Evolutionary conservation across 1,140 invertebrate genomes (phyloP), one percentile per base, ranked within the genome.

Genomic region (Augochlora pura): DNA sequence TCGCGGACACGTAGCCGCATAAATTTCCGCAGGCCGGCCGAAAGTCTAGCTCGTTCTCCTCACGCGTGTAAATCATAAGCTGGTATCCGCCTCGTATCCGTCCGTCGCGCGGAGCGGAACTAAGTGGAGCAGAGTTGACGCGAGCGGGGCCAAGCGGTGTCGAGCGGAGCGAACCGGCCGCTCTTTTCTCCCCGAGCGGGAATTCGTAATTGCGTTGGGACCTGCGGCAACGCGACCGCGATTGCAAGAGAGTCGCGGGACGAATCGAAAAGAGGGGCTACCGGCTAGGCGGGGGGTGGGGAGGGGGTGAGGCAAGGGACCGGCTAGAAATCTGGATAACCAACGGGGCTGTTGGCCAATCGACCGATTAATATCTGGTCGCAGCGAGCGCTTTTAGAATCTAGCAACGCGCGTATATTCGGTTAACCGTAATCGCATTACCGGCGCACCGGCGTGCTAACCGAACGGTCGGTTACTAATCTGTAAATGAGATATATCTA

Each of bases 1-100:
- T 8, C 18, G 23, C 42, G 63, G 60, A 9, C 62, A 57, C 77
- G 77, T 66, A 67, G n/a, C 27, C 9, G 66, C 42, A 60, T 65
- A 76, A 84, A 83, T 84, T 83, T 71, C 39, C 67, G 23, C 42
- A 8, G 32, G 46, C n/a, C 7, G 21, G n/a, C n/a, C 49, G 12
- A n/a, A 25, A 21, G 38, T 66, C 23, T 38, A 27, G 64, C 49
- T 42, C 23, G n/a, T 23, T 38, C 65, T 9, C 74, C 27, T 52
- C 38, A 6, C 62, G 39, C 52, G 62, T 64, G 63, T 66, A 74
- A 79, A 74, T 79, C 70, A 79, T 59, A 38, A 59, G 25, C 12
- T 60, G 39, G 39, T 68, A 25, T 32, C 25, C 54, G 23, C 6
- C 18, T 7, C 39, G 59, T 38, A 0, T 5, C 21, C 42, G 46